Conservation (phyloP, 2,797 vertebrate genomes). For the Sibirionetta formosa region DNA sequence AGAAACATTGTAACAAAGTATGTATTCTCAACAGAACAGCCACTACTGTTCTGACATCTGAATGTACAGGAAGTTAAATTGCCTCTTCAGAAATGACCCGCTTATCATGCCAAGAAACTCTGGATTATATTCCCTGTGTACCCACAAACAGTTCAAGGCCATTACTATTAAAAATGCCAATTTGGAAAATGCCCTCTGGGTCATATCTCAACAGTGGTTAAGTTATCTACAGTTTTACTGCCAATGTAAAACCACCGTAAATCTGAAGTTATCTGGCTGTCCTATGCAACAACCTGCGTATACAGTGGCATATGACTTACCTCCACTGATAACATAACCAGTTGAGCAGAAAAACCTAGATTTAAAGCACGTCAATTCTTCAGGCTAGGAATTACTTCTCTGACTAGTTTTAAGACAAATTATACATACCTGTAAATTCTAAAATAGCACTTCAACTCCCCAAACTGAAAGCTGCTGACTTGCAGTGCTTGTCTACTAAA, state of each 20-base stretch:
- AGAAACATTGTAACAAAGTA: constrained; percentile 28
- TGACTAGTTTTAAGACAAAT: not conserved
- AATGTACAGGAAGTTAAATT: not conserved
- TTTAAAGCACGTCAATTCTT: not conserved
- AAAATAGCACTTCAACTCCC: not conserved
- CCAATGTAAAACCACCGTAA: not conserved
- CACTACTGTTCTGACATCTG: not conserved
- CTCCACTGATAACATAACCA: not conserved
- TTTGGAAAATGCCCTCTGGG: not conserved
- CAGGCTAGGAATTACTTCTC: not conserved
- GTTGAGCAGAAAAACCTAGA: not conserved
- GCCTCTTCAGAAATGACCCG: not conserved
- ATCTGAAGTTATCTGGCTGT: not conserved
- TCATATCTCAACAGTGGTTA: not conserved
- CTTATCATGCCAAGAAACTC: not conserved
- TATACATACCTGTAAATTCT: not conserved
- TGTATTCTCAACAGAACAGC: not conserved
- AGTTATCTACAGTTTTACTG: not conserved
- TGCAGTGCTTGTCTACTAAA: not conserved
- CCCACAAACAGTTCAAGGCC: not conserved
- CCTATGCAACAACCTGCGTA: rapidly evolving
- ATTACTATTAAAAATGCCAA: not conserved
- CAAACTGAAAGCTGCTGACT: not conserved
- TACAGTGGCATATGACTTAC: rapidly evolving
- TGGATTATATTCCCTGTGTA: not conserved